Conservation (phyloP, 2,888 invertebrate genomes). For the Eudasyphora cyanicolor region DNA sequence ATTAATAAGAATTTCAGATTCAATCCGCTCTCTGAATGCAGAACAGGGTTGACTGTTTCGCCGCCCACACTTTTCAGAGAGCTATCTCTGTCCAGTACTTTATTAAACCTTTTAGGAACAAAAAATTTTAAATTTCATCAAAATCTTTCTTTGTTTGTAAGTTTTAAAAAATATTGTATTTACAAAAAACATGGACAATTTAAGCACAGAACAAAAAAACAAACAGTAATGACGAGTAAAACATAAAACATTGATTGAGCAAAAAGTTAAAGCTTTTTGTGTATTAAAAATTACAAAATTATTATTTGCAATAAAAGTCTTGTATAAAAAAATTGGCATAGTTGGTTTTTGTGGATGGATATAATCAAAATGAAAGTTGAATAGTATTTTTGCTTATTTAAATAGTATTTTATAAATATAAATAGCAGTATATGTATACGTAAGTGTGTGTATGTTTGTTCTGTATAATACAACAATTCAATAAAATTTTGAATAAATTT, state of each 20-base stretch:
- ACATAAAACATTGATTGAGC: conserved; percentile 6
- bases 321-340: conserved; percentile 47
- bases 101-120: conserved; percentile 27
- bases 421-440: neutral
- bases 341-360: conserved; percentile 1
- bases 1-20: no score
- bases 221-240: neutral
- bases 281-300: conserved; percentile 16
- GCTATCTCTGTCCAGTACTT: no score
- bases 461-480: conserved; percentile 54
- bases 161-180: neutral
- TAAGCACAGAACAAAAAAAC: conserved; percentile 12
- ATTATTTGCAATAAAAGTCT: conserved; percentile 30
- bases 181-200: neutral
- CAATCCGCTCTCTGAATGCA: no score
- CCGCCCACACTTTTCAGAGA: no score
- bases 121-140: neutral
- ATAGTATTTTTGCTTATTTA: neutral
- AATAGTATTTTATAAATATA: neutral
- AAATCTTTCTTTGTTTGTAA: neutral
- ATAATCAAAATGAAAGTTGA: conserved; percentile 32
- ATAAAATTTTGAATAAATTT: conserved; percentile 62
- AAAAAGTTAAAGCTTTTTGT: conserved; percentile 22
- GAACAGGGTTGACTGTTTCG: no score
- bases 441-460: neutral